Conservation (phyloP, 2,113 vertebrate genomes). For the Pangasianodon hypophthalmus region DNA sequence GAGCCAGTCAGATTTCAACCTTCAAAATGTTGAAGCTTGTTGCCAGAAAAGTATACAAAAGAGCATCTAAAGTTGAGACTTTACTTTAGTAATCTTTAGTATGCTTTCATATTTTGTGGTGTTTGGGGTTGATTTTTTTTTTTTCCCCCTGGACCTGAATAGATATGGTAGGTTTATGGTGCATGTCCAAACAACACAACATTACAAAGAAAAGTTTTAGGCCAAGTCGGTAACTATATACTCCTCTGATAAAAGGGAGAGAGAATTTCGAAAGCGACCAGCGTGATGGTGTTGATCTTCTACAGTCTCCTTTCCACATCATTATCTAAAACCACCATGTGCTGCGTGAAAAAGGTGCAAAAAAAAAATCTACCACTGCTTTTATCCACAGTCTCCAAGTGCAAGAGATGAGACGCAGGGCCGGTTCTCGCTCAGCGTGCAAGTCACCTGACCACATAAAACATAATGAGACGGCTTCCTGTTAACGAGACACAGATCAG, state of each 20-base stretch:
- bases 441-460: constrained; percentile 38
- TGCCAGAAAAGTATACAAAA: not conserved
- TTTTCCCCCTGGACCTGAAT: not conserved
- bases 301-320: constrained; percentile 22
- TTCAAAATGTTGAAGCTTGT: not conserved
- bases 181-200: not conserved
- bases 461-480: constrained; percentile 39
- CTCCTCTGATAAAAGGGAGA: not conserved
- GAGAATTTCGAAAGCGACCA: not conserved
- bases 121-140: not conserved
- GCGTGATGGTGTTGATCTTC: constrained; percentile 3
- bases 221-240: not conserved
- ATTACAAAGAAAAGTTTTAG: not conserved
- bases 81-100: not conserved
- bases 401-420: constrained; percentile 30
- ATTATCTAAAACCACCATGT: constrained; percentile 41
- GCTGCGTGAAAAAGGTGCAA: constrained; percentile 8
- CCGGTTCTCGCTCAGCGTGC: constrained; percentile 14
- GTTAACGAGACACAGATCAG: constrained; percentile 52
- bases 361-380: not conserved
- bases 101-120: not conserved
- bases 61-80: not conserved
- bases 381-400: constrained; percentile 22
- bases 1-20: not conserved
- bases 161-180: not conserved